phyloP scores from a whole-genome alignment of 2,888 invertebrate genomes.

The Arctia plantaginis region DNA sequence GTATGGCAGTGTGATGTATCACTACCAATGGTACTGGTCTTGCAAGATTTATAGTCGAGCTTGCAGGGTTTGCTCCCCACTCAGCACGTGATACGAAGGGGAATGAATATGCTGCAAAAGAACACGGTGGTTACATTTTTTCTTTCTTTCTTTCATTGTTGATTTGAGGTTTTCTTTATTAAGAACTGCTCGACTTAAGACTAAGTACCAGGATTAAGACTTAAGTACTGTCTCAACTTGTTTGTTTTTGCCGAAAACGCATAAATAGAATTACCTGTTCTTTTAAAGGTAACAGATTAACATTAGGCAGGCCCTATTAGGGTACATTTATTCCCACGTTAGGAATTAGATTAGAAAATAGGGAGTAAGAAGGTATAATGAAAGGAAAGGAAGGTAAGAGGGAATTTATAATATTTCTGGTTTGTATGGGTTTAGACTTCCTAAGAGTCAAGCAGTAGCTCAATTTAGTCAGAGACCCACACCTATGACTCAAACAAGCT shows the following conservation, averaged over 20 bases:
- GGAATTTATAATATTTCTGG: too few relatives aligned
- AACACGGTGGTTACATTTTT: not conserved
- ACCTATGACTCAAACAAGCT: not conserved
- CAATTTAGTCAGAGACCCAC: not conserved
- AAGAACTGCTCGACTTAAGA: too few relatives aligned
- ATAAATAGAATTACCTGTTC: too few relatives aligned
- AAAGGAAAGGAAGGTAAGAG: not conserved
- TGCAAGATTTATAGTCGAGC: constrained; percentile 58
- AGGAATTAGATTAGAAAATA: not conserved
- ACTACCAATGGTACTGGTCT: constrained; percentile 88
- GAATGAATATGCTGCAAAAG: constrained; percentile 6
- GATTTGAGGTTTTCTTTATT: not conserved
- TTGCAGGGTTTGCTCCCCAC: constrained; percentile 2
- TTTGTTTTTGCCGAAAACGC: too few relatives aligned
- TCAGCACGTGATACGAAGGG: constrained; percentile 12
- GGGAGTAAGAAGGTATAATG: not conserved
- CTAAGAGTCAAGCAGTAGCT: not conserved
- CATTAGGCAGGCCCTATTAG: not conserved
- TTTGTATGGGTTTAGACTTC: not conserved
- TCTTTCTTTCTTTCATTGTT: too few relatives aligned
- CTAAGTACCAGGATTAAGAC: not conserved
- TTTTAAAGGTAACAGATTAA: too few relatives aligned
- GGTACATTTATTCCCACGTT: not conserved
- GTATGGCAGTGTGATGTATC: constrained; percentile 88
- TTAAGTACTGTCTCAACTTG: not conserved